A percentile compares a stretch with the other conserved stretches of the same genome.
Conservation (phyloP, 1,140 invertebrate genomes). For the Drosophila truncata region DNA sequence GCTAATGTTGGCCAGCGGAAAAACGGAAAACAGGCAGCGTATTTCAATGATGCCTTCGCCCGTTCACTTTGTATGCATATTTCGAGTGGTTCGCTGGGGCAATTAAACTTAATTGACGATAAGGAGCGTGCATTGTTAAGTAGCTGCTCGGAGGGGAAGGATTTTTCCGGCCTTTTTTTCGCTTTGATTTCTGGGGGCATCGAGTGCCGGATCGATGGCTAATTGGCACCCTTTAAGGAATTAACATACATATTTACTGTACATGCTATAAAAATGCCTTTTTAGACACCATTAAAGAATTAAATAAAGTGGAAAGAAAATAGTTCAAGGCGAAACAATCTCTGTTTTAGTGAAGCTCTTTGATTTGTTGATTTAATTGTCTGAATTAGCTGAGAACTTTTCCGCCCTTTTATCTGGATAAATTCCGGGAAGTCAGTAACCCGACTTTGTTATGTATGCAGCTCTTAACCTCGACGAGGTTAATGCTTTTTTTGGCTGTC, state of each 20-base stretch:
- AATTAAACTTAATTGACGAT: conserved; percentile 83
- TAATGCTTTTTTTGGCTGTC: conserved; percentile 26
- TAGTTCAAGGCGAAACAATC: background rate
- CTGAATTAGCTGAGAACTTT: conserved; percentile 10
- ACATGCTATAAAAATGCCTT: background rate
- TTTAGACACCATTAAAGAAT: background rate
- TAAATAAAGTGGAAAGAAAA: background rate
- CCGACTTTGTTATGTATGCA: conserved; percentile 25
- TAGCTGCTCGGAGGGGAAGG: conserved; percentile 26
- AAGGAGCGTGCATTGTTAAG: conserved; percentile 56
- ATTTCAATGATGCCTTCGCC: conserved; percentile 51
- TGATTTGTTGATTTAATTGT: conserved; percentile 12
- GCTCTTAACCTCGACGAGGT: conserved; percentile 7
- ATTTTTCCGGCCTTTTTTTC: conserved; percentile 25
- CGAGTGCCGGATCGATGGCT: conserved; percentile 20
- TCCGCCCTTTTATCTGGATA: conserved; percentile 6
- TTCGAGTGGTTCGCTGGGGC: conserved; percentile 72
- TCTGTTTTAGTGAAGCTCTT: background rate
- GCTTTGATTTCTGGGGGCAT: conserved; percentile 57
- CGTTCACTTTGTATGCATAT: conserved; percentile 75
- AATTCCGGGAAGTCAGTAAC: conserved; percentile 9
- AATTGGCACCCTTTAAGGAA: conserved; percentile 36
- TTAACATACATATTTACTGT: conserved; percentile 28
- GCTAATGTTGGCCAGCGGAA: conserved; percentile 24
- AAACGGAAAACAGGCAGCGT: conserved; percentile 1